Conservation (phyloP, 2,113 vertebrate genomes). For the Ceratotherium simum region DNA sequence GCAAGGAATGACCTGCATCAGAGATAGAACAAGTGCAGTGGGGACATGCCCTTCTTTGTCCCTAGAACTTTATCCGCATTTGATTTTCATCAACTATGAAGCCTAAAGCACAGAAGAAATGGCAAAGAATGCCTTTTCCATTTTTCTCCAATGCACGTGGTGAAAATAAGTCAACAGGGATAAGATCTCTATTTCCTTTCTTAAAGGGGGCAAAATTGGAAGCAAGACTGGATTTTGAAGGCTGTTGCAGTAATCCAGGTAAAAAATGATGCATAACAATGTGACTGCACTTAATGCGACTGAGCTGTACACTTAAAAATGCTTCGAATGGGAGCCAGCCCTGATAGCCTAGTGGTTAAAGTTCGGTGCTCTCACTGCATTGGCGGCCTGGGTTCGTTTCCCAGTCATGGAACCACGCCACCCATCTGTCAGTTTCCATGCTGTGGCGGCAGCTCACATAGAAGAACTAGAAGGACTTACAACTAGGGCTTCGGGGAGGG, state of each 20-base stretch:
- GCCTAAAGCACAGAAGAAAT: not conserved
- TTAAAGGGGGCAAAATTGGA: not conserved
- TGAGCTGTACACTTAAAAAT: not conserved
- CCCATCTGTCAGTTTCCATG: no score
- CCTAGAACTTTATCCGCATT: not conserved
- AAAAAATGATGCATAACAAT: not conserved
- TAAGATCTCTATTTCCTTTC: not conserved
- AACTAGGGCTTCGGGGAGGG: no score
- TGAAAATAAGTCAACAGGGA: slow-evolving; percentile 12
- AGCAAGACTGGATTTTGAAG: slow-evolving; percentile 11
- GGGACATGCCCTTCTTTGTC: not conserved
- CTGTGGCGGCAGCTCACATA: no score
- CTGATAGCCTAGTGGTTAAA: no score
- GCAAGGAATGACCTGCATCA: not conserved
- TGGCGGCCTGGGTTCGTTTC: no score
- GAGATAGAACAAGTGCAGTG: not conserved
- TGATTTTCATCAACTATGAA: not conserved
- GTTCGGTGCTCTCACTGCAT: no score
- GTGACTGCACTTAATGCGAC: not conserved
- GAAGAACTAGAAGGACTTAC: no score
- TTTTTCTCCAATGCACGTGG: not conserved
- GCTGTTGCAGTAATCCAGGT: not conserved
- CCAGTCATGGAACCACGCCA: no score
- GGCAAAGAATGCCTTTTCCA: not conserved
- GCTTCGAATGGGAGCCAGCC: not conserved